Evolutionary conservation across 2,113 vertebrate species (phyloP).

Genomic region (Phaetusa simplex): DNA sequence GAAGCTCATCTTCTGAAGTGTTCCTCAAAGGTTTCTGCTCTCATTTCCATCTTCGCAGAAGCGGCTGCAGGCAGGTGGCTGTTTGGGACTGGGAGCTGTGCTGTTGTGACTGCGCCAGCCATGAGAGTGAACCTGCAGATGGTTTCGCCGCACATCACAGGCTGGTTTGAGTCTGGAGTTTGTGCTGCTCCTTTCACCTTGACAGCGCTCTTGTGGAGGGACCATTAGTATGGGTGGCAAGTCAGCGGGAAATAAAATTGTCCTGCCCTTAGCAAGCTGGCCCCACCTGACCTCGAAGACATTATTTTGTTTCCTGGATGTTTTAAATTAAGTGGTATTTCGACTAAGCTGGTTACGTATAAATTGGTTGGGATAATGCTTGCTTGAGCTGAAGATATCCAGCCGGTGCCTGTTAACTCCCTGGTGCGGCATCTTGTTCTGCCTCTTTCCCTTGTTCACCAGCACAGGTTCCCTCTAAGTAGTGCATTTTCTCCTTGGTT

Average conservation of each 20-base stretch:
- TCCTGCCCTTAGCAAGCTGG: constrained; percentile 35
- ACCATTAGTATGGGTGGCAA: constrained; percentile 44
- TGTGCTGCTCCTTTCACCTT: constrained; percentile 31
- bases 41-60: neutral
- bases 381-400: neutral
- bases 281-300: constrained; percentile 22
- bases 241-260: neutral
- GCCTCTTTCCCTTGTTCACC: neutral
- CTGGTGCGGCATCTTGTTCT: neutral
- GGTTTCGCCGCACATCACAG: neutral
- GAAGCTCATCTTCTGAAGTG: neutral
- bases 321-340: constrained; percentile 33
- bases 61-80: neutral
- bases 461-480: neutral
- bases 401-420: neutral
- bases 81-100: neutral
- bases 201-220: neutral
- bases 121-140: neutral
- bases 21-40: neutral
- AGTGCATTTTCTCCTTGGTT: neutral
- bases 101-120: neutral
- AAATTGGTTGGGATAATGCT: neutral
- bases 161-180: neutral
- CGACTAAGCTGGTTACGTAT: neutral
- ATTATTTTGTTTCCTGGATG: constrained; percentile 30